Evolutionary conservation across 2,888 invertebrate species (phyloP).

Genomic region (Corbicula japonica): DNA sequence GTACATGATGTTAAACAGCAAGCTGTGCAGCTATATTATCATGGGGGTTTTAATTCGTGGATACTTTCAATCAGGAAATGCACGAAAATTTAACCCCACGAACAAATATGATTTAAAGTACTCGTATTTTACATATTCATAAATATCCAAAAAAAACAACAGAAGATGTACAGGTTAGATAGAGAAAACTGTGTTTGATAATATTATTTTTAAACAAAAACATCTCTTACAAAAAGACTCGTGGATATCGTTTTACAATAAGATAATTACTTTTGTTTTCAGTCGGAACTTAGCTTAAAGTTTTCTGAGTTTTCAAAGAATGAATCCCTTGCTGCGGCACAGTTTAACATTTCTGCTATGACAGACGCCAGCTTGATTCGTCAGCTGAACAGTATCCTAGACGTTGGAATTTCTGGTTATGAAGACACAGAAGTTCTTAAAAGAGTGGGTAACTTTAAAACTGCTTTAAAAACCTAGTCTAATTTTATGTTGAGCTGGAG

Average conservation of each 20-base stretch:
- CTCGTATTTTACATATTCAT: not conserved
- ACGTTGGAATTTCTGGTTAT: constrained; percentile 56
- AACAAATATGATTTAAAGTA: not conserved
- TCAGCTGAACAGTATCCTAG: constrained; percentile 50
- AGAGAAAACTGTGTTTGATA: too few relatives aligned
- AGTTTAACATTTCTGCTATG: constrained; percentile 33
- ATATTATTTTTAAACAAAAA: too few relatives aligned
- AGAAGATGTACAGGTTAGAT: too few relatives aligned
- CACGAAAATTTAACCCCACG: too few relatives aligned
- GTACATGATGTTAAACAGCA: too few relatives aligned
- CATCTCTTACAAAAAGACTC: not conserved
- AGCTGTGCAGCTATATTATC: too few relatives aligned
- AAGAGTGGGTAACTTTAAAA: constrained; percentile 24
- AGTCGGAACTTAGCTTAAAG: constrained; percentile 42
- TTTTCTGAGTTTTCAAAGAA: constrained; percentile 46
- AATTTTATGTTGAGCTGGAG: not conserved
- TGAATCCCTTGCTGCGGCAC: constrained; percentile 37
- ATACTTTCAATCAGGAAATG: too few relatives aligned
- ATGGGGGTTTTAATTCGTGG: too few relatives aligned
- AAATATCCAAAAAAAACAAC: too few relatives aligned
- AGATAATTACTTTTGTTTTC: not conserved
- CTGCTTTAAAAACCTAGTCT: not conserved
- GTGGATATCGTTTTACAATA: not conserved
- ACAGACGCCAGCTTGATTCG: constrained; percentile 44
- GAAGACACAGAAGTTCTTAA: constrained; percentile 34